These are phyloP conservation scores for Misgurnus mizolepis DNA, from an alignment of 2,113 vertebrate genomes.

Conservation along the genomic window DNA sequence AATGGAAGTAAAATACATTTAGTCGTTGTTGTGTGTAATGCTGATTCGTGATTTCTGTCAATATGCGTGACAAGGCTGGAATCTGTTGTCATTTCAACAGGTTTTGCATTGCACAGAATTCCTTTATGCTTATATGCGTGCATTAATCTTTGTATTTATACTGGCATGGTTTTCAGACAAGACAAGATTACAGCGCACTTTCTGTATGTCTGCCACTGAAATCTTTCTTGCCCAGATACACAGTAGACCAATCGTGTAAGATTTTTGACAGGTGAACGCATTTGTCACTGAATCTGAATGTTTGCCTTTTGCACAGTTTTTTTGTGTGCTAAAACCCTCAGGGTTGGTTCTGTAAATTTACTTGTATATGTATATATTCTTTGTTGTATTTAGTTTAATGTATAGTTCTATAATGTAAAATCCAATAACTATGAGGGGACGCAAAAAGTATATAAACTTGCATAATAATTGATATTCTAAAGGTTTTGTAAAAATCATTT, in stretches of 20 bases:
- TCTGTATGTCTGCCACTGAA: not conserved
- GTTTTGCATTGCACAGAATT: conserved; percentile 27
- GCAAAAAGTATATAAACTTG: no score
- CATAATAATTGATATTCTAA: no score
- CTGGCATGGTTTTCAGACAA: conserved; percentile 35
- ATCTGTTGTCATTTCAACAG: conserved; percentile 26
- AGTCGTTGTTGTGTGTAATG: not conserved
- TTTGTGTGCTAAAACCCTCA: no score
- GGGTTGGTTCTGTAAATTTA: no score
- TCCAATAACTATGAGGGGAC: no score
- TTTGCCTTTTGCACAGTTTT: no score
- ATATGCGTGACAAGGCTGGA: conserved; percentile 19
- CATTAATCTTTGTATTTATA: conserved; percentile 43
- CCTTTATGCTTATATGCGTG: conserved; percentile 12
- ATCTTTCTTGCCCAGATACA: not conserved
- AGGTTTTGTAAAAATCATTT: no score
- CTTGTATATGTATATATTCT: no score
- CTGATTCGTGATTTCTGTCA: conserved; percentile 3
- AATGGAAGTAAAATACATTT: not conserved
- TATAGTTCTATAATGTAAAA: no score
- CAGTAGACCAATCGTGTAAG: not conserved
- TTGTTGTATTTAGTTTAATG: no score
- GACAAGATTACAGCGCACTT: conserved; percentile 29
- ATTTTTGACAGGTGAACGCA: not conserved
- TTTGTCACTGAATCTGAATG: not conserved